phyloP scores from a whole-genome alignment of 2,113 vertebrate species.

The Oenanthe oenanthe region DNA sequence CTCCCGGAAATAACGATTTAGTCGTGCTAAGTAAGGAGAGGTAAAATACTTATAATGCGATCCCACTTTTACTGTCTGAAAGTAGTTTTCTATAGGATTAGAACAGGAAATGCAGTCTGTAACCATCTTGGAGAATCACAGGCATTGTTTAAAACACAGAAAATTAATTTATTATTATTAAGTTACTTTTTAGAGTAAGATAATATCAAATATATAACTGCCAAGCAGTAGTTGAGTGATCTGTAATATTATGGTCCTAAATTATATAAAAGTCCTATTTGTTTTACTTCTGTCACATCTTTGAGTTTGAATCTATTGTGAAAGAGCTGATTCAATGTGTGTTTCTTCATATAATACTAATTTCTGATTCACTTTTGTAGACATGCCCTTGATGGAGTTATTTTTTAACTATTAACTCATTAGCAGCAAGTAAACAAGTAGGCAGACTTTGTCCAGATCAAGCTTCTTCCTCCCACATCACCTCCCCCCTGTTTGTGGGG shows the following conservation, averaged over 20 bases:
- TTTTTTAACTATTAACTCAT: constrained; percentile 64
- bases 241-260: not conserved
- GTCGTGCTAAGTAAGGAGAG: not conserved
- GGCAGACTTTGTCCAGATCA: constrained; percentile 53
- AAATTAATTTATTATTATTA: not conserved
- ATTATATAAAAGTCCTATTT: not conserved
- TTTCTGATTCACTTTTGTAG: not conserved
- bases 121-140: not conserved
- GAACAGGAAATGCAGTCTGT: not conserved
- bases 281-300: not conserved
- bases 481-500: not conserved
- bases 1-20: not conserved
- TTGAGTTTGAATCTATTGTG: not conserved
- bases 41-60: fast-evolving
- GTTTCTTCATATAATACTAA: not conserved
- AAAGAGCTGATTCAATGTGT: not conserved
- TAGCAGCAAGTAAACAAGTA: constrained; percentile 48
- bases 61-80: not conserved
- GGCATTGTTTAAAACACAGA: not conserved
- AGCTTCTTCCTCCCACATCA: not conserved
- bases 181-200: not conserved
- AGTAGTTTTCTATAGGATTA: not conserved
- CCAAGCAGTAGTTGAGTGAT: not conserved
- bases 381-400: constrained; percentile 47
- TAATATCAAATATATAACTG: not conserved